Conservation (phyloP, 1,140 invertebrate genomes). For the Drosophila mayri region DNA sequence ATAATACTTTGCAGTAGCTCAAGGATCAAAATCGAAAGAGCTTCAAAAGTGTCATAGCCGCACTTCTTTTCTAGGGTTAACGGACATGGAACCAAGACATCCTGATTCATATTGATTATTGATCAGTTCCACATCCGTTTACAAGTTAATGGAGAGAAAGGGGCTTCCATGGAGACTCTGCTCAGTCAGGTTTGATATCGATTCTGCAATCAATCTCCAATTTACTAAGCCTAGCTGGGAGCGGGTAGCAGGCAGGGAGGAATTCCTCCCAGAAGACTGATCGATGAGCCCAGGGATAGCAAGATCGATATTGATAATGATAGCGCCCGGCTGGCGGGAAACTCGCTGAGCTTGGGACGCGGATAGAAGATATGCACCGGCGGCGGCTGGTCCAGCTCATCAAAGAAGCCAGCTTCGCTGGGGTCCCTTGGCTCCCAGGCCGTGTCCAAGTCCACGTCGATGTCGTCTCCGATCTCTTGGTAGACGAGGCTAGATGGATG, state of each 20-base stretch:
- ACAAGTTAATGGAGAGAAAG: background rate
- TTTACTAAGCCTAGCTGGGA: constrained; percentile 51
- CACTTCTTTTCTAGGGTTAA: background rate
- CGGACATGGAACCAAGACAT: constrained; percentile 15
- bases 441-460: constrained; percentile 79
- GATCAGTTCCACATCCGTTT: constrained; percentile 1
- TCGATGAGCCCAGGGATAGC: constrained; percentile 4
- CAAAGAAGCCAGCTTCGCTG: constrained; percentile 85
- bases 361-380: constrained; percentile 89
- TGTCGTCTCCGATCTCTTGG: constrained; percentile 78
- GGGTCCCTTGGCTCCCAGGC: constrained; percentile 84
- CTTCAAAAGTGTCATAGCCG: constrained; percentile 17
- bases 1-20: background rate
- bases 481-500: constrained; percentile 77
- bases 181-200: constrained; percentile 13
- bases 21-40: background rate
- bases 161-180: background rate
- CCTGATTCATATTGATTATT: background rate
- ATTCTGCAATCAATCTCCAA: background rate
- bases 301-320: constrained; percentile 12
- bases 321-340: constrained; percentile 28
- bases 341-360: constrained; percentile 72
- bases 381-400: constrained; percentile 88
- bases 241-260: constrained; percentile 46
- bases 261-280: constrained; percentile 16